A percentile compares a stretch with the other conserved stretches of the same genome.
Evolutionary conservation across 2,888 invertebrate species (phyloP).

Genomic region (Zhuqinia jingwanae): DNA sequence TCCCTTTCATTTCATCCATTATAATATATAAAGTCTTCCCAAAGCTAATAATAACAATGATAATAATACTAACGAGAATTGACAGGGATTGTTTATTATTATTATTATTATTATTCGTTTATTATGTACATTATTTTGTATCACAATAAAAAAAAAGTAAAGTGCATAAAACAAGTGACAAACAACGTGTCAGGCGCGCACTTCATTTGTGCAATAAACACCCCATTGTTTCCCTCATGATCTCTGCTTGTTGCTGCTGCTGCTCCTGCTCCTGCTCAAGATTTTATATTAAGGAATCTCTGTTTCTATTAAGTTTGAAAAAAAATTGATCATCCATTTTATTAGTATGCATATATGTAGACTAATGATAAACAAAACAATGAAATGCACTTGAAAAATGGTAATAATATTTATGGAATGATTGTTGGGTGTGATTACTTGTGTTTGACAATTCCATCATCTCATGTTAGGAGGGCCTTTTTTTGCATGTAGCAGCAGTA

Average conservation of each 20-base stretch:
- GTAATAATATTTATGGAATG: constrained; percentile 18
- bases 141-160: background rate
- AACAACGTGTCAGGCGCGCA: constrained; percentile 49
- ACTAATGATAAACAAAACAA: constrained; percentile 40
- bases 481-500: background rate
- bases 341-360: background rate
- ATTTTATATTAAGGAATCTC: too few relatives aligned
- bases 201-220: constrained; percentile 65
- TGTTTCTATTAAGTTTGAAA: background rate
- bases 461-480: background rate
- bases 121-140: constrained; percentile 35
- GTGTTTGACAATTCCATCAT: constrained; percentile 45
- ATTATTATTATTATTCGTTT: constrained; percentile 5
- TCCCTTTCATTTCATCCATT: constrained; percentile 27
- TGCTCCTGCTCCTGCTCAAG: too few relatives aligned
- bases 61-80: constrained; percentile 31
- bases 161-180: constrained; percentile 37
- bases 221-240: constrained; percentile 71
- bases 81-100: constrained; percentile 22
- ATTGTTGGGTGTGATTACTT: constrained; percentile 49
- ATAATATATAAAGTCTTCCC: too few relatives aligned
- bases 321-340: background rate
- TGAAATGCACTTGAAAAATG: constrained; percentile 40
- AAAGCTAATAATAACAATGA: background rate
- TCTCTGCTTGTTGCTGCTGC: constrained; percentile 59